Conservation (phyloP, 1,140 invertebrate species). For the Aplysia californica region DNA sequence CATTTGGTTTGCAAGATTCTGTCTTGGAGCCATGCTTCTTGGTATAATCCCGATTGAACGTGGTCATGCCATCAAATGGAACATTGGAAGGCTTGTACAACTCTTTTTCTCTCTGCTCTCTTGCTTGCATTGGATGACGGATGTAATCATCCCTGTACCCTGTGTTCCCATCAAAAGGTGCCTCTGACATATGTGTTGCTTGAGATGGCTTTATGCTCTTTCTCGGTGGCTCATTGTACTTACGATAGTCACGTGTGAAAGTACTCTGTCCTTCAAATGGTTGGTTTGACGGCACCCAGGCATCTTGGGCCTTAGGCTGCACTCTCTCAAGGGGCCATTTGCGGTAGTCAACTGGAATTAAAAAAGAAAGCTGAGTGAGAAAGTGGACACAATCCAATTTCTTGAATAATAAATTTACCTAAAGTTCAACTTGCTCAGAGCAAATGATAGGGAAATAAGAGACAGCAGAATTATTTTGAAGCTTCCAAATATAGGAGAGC, state of each 20-base stretch:
- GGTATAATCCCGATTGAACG: conserved; percentile 63
- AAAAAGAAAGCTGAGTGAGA: no score
- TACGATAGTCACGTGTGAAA: conserved; percentile 60
- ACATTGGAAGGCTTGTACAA: conserved; percentile 48
- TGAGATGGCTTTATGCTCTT: conserved; percentile 58
- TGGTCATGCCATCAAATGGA: conserved; percentile 63
- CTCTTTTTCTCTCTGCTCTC: conserved; percentile 42
- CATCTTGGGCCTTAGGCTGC: conserved; percentile 41
- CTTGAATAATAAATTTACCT: no score
- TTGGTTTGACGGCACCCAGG: conserved; percentile 55
- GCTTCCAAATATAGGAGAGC: no score
- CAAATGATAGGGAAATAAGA: no score
- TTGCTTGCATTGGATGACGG: conserved; percentile 55
- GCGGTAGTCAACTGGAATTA: conserved; percentile 62
- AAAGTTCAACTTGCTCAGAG: no score
- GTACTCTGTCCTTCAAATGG: conserved; percentile 63
- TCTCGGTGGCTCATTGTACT: conserved; percentile 49
- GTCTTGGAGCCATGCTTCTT: conserved; percentile 49
- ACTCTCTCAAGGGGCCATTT: conserved; percentile 59
- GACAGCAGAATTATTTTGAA: no score
- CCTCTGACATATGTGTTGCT: conserved; percentile 54
- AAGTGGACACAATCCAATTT: no score
- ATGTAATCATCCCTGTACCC: conserved; percentile 64
- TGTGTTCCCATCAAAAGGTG: conserved; percentile 64
- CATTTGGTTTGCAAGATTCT: conserved; percentile 55